phyloP scores from a whole-genome alignment of 2,888 invertebrate genomes.

The Pyrochroa serraticornis region DNA sequence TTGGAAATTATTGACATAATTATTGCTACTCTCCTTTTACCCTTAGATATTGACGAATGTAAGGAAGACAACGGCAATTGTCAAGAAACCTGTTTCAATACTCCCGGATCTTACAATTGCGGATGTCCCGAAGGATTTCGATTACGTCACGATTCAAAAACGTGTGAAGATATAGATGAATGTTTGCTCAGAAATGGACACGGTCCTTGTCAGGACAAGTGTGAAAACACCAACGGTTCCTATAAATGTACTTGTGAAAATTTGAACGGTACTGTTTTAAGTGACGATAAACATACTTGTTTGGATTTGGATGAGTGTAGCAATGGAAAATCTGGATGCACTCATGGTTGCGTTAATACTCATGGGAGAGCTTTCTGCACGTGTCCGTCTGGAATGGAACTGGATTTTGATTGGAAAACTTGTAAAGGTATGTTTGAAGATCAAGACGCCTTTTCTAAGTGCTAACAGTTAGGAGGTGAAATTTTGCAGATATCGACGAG shows the following conservation, averaged over 20 bases:
- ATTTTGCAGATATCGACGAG: constrained; percentile 67
- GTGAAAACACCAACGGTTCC: constrained; percentile 64
- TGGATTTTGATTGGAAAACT: constrained; percentile 51
- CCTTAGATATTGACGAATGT: constrained; percentile 66
- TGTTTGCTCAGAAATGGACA: constrained; percentile 68
- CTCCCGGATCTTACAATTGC: constrained; percentile 63
- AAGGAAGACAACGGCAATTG: constrained; percentile 62
- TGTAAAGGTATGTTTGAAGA: constrained; percentile 43
- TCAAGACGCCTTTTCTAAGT: constrained; percentile 5
- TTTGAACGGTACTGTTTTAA: constrained; percentile 63
- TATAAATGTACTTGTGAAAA: constrained; percentile 65
- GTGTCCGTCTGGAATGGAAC: constrained; percentile 51
- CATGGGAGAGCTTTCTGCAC: constrained; percentile 52
- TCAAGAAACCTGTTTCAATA: constrained; percentile 63
- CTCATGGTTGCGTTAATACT: constrained; percentile 65
- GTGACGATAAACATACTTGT: constrained; percentile 64
- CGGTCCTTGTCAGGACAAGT: constrained; percentile 70
- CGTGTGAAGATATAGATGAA: constrained; percentile 65
- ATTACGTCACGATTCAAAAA: constrained; percentile 47
- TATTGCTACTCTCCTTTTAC: not conserved
- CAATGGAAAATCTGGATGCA: constrained; percentile 38
- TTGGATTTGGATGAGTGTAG: constrained; percentile 42
- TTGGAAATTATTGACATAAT: not conserved
- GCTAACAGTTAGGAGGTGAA: too few species aligned
- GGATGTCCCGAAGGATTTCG: constrained; percentile 62